Percentiles rank a stretch among this genome's conserved stretches.
phyloP scores from a whole-genome alignment of 2,888 invertebrate genomes.

The Leptopilina myrica region DNA sequence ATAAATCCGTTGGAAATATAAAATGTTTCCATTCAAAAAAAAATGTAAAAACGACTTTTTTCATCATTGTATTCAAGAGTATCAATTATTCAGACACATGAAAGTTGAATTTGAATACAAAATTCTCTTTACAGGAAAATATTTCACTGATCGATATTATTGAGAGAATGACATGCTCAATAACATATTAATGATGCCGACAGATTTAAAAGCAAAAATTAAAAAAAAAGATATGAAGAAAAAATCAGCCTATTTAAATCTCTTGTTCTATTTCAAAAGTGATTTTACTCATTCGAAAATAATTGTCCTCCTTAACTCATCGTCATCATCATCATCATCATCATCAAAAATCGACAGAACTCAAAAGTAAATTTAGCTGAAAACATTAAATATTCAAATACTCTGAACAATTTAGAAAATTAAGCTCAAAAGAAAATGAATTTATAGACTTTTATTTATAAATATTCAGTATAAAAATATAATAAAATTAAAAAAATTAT shows the following conservation, averaged over 20 bases:
- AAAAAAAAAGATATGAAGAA: too few relatives aligned
- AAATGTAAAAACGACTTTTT: too few relatives aligned
- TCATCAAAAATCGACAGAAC: neutral
- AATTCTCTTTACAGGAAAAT: neutral
- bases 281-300: neutral
- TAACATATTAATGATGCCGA: slow-evolving; percentile 4
- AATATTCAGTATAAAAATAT: too few relatives aligned
- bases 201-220: neutral
- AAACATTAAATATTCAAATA: neutral
- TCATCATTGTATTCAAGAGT: too few relatives aligned
- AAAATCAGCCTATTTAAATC: neutral
- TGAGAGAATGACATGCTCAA: neutral
- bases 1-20: too few relatives aligned
- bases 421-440: neutral
- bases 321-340: too few relatives aligned
- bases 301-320: neutral
- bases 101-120: neutral
- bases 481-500: too few relatives aligned
- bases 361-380: slow-evolving; percentile 6
- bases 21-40: too few relatives aligned
- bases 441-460: neutral
- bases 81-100: neutral
- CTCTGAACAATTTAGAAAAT: neutral
- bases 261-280: neutral
- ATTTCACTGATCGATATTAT: neutral